A percentile compares a stretch with the other conserved stretches of the same genome.
Evolutionary conservation across 2,888 invertebrate genomes (phyloP).

Genomic region (Noctua comes): DNA sequence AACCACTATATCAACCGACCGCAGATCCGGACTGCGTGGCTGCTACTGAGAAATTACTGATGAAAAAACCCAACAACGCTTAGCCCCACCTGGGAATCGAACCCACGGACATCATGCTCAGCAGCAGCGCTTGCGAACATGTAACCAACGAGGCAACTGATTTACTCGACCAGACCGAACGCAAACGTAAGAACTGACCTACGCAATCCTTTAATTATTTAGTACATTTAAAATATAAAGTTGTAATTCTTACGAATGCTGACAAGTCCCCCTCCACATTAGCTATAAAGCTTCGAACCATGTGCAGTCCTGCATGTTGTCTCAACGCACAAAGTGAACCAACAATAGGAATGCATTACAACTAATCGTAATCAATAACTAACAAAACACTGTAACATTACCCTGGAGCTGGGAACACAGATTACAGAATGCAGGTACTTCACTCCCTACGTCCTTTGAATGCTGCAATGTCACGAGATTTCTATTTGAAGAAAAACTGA

Average conservation of each 20-base stretch:
- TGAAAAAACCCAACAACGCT: background rate
- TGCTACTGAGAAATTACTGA: background rate
- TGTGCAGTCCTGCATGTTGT: constrained; percentile 29
- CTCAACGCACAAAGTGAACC: constrained; percentile 51
- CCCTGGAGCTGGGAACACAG: constrained; percentile 23
- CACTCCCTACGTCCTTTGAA: background rate
- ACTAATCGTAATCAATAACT: constrained; percentile 57
- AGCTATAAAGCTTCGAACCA: constrained; percentile 46
- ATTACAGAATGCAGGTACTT: constrained; percentile 14
- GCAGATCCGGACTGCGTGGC: background rate
- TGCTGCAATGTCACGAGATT: background rate
- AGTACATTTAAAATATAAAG: background rate
- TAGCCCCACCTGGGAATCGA: background rate
- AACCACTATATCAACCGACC: background rate
- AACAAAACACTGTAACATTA: constrained; percentile 49
- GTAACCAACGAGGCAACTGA: background rate
- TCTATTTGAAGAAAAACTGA: background rate
- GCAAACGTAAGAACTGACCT: background rate
- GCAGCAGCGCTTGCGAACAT: background rate
- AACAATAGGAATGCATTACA: constrained; percentile 68
- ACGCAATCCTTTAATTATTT: background rate
- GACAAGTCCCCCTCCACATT: constrained; percentile 26
- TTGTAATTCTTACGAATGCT: background rate
- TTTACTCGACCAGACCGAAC: background rate
- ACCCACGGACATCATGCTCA: background rate